Evolutionary conservation across 2,113 vertebrate genomes (phyloP).

Genomic region (Tupaia chinensis): DNA sequence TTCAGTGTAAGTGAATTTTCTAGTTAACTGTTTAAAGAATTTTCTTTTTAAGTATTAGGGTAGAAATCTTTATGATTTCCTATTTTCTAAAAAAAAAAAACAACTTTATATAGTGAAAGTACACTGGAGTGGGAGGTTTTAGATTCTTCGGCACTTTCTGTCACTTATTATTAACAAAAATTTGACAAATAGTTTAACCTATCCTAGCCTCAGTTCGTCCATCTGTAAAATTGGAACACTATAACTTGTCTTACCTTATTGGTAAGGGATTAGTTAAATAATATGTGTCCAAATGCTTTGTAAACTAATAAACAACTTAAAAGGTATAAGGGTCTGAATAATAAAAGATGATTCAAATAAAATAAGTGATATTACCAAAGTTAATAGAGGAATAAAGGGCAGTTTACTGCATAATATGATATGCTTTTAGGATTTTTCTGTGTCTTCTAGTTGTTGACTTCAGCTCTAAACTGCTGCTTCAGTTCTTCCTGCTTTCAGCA

Average conservation of each 20-base stretch:
- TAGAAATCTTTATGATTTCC: slow-evolving; percentile 26
- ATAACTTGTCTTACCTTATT: neutral
- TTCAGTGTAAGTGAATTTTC: neutral
- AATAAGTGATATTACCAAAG: neutral
- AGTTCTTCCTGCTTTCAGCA: neutral
- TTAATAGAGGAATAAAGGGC: neutral
- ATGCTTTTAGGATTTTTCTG: neutral
- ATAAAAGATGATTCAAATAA: neutral
- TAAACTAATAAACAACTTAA: slow-evolving; percentile 3
- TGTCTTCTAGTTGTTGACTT: neutral
- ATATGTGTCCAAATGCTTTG: neutral
- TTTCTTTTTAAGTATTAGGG: slow-evolving; percentile 50
- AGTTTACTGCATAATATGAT: neutral
- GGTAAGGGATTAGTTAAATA: neutral
- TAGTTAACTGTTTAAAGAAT: neutral
- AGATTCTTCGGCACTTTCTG: neutral
- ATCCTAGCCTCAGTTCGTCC: neutral
- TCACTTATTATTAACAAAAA: neutral
- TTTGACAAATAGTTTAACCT: neutral
- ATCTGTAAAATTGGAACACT: neutral
- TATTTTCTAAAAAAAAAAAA: slow-evolving; percentile 52
- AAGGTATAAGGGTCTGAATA: neutral
- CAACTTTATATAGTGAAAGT: neutral
- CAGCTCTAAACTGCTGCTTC: slow-evolving; percentile 6
- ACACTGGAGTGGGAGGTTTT: neutral